Conservation (phyloP, 2,888 invertebrate species). For the Allolobophora icterica region DNA sequence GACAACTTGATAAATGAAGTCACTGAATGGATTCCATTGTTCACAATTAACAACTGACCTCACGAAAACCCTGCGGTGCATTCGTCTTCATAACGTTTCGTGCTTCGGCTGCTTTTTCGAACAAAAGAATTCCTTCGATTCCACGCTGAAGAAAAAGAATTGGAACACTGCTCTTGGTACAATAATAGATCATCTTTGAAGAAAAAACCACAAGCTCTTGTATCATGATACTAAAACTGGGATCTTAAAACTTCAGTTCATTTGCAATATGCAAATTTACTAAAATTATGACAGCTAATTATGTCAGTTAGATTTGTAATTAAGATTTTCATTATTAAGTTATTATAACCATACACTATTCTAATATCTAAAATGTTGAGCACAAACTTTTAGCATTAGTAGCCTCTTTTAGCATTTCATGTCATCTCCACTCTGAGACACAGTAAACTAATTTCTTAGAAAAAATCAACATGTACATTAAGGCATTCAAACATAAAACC, state of each 20-base stretch:
- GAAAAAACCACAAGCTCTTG: background rate
- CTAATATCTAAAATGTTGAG: too few species aligned
- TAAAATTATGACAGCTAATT: too few species aligned
- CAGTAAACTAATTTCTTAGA: background rate
- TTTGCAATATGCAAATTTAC: too few species aligned
- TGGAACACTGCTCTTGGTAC: background rate
- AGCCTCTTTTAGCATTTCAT: background rate
- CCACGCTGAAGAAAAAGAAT: slow-evolving; percentile 52
- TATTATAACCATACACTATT: too few species aligned
- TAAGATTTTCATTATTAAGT: too few species aligned
- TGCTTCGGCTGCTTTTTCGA: slow-evolving; percentile 76
- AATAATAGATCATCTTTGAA: background rate
- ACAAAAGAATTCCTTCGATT: slow-evolving; percentile 79
- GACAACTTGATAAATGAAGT: too few species aligned
- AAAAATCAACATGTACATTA: background rate
- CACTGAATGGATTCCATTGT: too few species aligned
- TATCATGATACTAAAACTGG: background rate
- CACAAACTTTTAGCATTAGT: too few species aligned
- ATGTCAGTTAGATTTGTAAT: too few species aligned
- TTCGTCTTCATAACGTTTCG: slow-evolving; percentile 73
- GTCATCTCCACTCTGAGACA: background rate
- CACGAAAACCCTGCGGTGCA: slow-evolving; percentile 56
- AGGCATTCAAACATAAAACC: background rate
- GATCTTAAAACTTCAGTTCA: too few species aligned
- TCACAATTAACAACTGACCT: slow-evolving; percentile 49